A percentile compares a stretch with the other conserved stretches of the same genome.
Conservation (phyloP, 2,113 vertebrate genomes). For the Solenodon paradoxus region DNA sequence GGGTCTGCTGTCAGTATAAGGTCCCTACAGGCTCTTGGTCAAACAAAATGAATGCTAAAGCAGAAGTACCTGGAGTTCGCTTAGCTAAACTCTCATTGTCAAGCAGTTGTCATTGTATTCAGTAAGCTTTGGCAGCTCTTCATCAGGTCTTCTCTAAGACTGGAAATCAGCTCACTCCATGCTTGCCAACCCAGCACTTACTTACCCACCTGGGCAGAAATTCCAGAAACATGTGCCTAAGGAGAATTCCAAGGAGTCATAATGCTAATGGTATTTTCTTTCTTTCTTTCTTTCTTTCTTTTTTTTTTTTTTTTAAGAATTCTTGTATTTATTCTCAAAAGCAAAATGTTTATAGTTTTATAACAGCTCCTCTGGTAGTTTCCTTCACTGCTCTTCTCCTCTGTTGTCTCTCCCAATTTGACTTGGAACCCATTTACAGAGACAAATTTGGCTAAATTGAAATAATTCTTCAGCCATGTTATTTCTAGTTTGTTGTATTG, state of each 20-base stretch:
- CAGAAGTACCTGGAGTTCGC: fast-evolving
- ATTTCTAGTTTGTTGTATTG: not conserved
- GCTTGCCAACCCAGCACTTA: not conserved
- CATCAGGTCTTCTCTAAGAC: not conserved
- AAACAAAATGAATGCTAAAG: not conserved
- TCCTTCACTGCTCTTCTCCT: not conserved
- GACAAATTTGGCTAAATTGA: not conserved
- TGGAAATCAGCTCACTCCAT: not conserved
- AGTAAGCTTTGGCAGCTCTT: not conserved
- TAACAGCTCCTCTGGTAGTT: not conserved
- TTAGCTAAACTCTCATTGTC: not conserved
- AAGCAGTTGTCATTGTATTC: not conserved
- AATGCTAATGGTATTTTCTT: not conserved
- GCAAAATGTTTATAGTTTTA: not conserved
- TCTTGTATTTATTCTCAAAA: not conserved
- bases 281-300: no score
- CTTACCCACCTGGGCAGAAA: not conserved
- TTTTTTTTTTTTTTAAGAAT: no score
- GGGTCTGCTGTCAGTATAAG: not conserved
- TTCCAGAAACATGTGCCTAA: not conserved
- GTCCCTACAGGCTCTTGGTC: not conserved
- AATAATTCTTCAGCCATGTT: not conserved
- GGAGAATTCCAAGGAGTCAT: not conserved
- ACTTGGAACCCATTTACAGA: not conserved
- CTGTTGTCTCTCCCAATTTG: not conserved